phyloP scores from a whole-genome alignment of 1,140 invertebrate genomes.

The Drosophila kikkawai region DNA sequence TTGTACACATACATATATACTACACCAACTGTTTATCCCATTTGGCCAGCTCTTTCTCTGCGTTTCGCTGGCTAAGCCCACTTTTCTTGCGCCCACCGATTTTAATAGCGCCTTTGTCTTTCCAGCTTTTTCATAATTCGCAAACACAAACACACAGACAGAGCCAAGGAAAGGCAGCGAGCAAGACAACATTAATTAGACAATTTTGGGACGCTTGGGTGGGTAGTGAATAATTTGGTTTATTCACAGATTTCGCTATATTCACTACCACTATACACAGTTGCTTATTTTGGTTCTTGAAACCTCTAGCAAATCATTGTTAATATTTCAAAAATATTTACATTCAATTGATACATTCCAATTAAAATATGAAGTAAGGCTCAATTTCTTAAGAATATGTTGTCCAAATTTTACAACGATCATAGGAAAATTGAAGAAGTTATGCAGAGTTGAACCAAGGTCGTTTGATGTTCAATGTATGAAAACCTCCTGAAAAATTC shows the following conservation, averaged over 20 bases:
- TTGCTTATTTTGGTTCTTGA: neutral
- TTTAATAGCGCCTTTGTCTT: conserved; percentile 32
- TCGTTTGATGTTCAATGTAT: too few species aligned
- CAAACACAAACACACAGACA: neutral
- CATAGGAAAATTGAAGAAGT: too few species aligned
- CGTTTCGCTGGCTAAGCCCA: conserved; percentile 17
- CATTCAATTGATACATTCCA: too few species aligned
- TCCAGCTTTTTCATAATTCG: conserved; percentile 32
- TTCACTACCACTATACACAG: neutral
- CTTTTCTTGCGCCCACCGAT: conserved; percentile 15
- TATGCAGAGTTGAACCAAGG: too few species aligned
- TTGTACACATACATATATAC: neutral
- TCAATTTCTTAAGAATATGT: too few species aligned
- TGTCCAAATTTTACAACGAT: too few species aligned
- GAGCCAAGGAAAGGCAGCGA: neutral
- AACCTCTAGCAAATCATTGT: neutral
- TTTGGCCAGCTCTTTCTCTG: neutral
- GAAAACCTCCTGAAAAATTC: too few species aligned
- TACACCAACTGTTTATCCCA: neutral
- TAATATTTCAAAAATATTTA: neutral
- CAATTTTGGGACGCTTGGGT: conserved; percentile 6
- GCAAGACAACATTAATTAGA: conserved; percentile 9
- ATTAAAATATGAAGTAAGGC: too few species aligned
- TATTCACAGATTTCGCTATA: conserved; percentile 1
- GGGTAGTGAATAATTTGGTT: neutral